Evolutionary conservation across 2,113 vertebrate species (phyloP).

Genomic region (Psilopsiagon aurifrons): DNA sequence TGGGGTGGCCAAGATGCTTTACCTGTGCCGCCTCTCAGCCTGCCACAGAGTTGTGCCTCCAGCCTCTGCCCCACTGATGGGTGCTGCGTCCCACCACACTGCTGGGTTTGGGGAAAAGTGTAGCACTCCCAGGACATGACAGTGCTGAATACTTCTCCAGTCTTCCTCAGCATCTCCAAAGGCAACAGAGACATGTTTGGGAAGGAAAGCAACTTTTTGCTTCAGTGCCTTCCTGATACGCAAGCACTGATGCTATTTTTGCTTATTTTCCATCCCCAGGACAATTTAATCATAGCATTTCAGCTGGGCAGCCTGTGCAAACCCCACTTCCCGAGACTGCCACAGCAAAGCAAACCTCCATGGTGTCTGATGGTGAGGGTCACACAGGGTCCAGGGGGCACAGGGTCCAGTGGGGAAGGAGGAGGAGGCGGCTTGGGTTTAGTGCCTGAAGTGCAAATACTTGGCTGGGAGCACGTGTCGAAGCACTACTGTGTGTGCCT

Average conservation of each 20-base stretch:
- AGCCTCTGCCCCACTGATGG: neutral
- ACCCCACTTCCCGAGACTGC: neutral
- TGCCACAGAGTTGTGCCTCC: neutral
- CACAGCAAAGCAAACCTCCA: neutral
- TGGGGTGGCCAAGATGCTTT: rapidly evolving
- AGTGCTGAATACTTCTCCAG: neutral
- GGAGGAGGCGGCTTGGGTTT: neutral
- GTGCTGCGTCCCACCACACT: rapidly evolving
- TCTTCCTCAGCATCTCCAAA: neutral
- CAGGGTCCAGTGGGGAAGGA: neutral
- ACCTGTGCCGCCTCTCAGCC: neutral
- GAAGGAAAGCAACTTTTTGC: neutral
- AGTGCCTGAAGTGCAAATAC: slow-evolving; percentile 14
- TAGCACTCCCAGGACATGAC: neutral
- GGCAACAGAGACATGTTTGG: neutral
- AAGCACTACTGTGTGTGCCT: slow-evolving; percentile 3
- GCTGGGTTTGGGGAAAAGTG: neutral
- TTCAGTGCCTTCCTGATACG: neutral
- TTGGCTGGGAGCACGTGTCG: neutral
- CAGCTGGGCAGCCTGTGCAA: neutral
- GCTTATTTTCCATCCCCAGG: neutral
- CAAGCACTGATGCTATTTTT: neutral
- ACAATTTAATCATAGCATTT: neutral
- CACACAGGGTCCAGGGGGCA: rapidly evolving
- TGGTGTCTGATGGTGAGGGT: neutral